phyloP scores from a whole-genome alignment of 2,888 invertebrate species.

The Taphrorychus bicolor region DNA sequence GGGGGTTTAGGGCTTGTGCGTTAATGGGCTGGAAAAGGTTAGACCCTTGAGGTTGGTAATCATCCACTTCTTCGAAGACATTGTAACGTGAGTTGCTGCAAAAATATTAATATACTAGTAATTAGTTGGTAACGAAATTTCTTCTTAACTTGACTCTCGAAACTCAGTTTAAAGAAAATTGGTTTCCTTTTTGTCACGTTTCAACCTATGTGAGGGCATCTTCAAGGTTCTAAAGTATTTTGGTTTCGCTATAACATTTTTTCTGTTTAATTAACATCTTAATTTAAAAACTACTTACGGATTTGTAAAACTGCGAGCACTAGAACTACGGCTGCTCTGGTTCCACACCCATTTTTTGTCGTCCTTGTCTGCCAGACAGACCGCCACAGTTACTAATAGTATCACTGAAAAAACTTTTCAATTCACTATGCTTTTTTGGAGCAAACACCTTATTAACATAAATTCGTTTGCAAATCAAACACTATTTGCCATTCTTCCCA shows the following conservation, averaged over 20 bases:
- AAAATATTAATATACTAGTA: no score
- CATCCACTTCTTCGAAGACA: slow-evolving; percentile 32
- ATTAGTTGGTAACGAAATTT: no score
- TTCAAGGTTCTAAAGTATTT: not conserved
- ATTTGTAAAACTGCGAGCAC: slow-evolving; percentile 7
- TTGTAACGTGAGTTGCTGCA: slow-evolving; percentile 26
- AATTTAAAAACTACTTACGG: slow-evolving; percentile 17
- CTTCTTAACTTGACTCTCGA: no score
- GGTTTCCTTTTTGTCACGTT: not conserved
- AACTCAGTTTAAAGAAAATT: not conserved
- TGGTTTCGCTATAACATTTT: no score
- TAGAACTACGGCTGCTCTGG: slow-evolving; percentile 44
- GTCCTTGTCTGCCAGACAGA: slow-evolving; percentile 45
- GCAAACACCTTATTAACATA: not conserved
- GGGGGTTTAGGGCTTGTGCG: not conserved
- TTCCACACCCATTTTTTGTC: slow-evolving; percentile 62
- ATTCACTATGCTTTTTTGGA: not conserved
- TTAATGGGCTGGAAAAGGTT: not conserved
- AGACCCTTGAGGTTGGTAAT: slow-evolving; percentile 15
- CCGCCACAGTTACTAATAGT: slow-evolving; percentile 38
- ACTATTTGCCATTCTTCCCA: not conserved
- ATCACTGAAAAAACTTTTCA: slow-evolving; percentile 37
- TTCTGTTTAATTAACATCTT: not conserved
- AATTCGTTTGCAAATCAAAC: no score
- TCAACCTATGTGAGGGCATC: not conserved